Conservation (phyloP, 2,888 invertebrate genomes). For the Digitonthophagus gazella region DNA sequence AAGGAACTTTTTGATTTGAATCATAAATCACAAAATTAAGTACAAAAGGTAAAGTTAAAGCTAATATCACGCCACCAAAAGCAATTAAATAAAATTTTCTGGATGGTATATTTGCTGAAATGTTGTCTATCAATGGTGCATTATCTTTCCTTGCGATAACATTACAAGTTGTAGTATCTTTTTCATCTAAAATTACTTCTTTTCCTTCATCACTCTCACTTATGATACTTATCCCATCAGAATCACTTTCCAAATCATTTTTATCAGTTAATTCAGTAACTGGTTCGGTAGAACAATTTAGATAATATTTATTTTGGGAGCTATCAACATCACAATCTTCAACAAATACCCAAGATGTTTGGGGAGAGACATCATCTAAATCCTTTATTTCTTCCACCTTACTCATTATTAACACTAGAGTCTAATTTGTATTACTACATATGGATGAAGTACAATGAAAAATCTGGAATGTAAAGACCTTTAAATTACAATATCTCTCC, state of each 20-base stretch:
- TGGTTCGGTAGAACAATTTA: constrained; percentile 28
- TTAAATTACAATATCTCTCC: no score
- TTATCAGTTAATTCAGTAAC: constrained; percentile 30
- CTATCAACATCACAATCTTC: constrained; percentile 19
- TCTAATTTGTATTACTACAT: not conserved
- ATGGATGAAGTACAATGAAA: no score
- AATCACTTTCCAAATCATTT: constrained; percentile 31
- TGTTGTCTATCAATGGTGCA: not conserved
- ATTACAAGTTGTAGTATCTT: constrained; percentile 10
- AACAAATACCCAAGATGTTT: constrained; percentile 31
- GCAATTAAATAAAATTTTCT: no score
- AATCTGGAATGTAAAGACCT: no score
- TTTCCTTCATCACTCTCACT: constrained; percentile 32
- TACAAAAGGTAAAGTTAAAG: constrained; percentile 6
- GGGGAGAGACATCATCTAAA: not conserved
- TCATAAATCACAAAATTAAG: constrained; percentile 13
- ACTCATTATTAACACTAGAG: not conserved
- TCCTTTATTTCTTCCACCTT: not conserved
- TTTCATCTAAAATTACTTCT: constrained; percentile 18
- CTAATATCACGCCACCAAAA: constrained; percentile 11
- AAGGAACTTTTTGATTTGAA: no score
- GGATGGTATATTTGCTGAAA: constrained; percentile 20
- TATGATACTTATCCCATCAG: constrained; percentile 36
- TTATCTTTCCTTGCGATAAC: not conserved
- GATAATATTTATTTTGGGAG: constrained; percentile 24